Base-by-base conservation (phyloP, 1,140 invertebrate species). In the Trichonephila clavipes region DNA sequence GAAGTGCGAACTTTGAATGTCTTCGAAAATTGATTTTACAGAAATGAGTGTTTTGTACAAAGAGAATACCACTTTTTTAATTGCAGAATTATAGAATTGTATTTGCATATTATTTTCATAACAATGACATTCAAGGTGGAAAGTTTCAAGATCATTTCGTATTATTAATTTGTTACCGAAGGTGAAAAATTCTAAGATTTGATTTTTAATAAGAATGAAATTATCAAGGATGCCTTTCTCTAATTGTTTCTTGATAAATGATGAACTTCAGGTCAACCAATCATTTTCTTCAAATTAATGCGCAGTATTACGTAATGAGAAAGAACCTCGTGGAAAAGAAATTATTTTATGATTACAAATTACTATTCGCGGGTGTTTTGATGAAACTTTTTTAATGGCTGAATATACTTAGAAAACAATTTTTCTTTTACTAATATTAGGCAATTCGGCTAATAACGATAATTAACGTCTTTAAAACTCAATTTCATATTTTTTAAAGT, bases 21-120 rank as follows among this genome's bases (percentile, higher is more conserved):
- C 24, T 12, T 28, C 24, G 10, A 28, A 28, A 24, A 69, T 69
- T 69, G n/a, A 69, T 69, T 69, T 69, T 21, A 69, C 24, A 24
- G 66, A 24, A 69, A 69, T 28, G 66, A 28, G 66, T 28, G 10
- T n/a, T 12, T 69, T 69, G 24, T 28, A 24, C 24, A 24, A 69
- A 69, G 64, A 66, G 12, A 24, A 69, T 28, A 24, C n/a, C n/a
- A 69, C 51, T 51, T 69, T 28, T 28, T 69, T 69, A 69, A 69
- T 69, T 28, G 24, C 19, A 12, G n/a, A 69, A 10, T 69, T 8
- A 69, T 5, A 28, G 24, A 69, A 14, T 69, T 8, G 24, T 69
- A 69, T 69, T 69, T 69, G n/a, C 66, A 69, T 34, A 40, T 77
- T 77, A 77, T 77, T 77, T 77, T 77, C 72, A 40, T 40, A 77